A percentile compares a stretch with the other conserved stretches of the same genome.
phyloP scores from a whole-genome alignment of 2,888 invertebrate species.

The Idaea straminata region DNA sequence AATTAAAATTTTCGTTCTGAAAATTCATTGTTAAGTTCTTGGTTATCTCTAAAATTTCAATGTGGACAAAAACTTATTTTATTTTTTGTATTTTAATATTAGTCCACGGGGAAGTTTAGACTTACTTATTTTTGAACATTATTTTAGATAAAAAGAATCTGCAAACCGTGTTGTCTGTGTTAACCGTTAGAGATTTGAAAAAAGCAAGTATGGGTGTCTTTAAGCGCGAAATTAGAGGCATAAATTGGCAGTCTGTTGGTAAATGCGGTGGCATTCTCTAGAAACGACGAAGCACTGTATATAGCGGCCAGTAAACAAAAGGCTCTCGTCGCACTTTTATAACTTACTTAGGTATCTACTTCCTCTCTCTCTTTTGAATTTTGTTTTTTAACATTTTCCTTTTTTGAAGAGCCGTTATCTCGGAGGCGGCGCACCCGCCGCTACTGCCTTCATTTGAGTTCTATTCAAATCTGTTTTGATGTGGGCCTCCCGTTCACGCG shows the following conservation, averaged over 20 bases:
- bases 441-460: slow-evolving; percentile 55
- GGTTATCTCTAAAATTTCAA: background rate
- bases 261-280: slow-evolving; percentile 42
- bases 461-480: slow-evolving; percentile 61
- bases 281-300: slow-evolving; percentile 49
- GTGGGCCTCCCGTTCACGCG: slow-evolving; percentile 41
- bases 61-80: background rate
- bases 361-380: slow-evolving; percentile 64
- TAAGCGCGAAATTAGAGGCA: slow-evolving; percentile 38
- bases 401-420: slow-evolving; percentile 68
- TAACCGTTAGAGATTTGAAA: slow-evolving; percentile 36
- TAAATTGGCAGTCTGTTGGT: slow-evolving; percentile 45
- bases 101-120: background rate
- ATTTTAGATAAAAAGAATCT: slow-evolving; percentile 25
- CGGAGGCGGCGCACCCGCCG: slow-evolving; percentile 38
- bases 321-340: slow-evolving; percentile 62
- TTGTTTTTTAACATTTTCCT: slow-evolving; percentile 62
- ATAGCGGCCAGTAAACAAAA: slow-evolving; percentile 60
- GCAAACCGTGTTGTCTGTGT: slow-evolving; percentile 32
- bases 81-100: background rate
- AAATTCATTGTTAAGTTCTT: background rate
- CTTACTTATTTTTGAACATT: background rate
- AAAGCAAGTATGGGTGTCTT: slow-evolving; percentile 34
- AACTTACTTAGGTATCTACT: slow-evolving; percentile 65
- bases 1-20: background rate